These are phyloP conservation scores for Oostethus manadensis DNA, from an alignment of 2,113 vertebrate genomes.

Conservation along the genomic window DNA sequence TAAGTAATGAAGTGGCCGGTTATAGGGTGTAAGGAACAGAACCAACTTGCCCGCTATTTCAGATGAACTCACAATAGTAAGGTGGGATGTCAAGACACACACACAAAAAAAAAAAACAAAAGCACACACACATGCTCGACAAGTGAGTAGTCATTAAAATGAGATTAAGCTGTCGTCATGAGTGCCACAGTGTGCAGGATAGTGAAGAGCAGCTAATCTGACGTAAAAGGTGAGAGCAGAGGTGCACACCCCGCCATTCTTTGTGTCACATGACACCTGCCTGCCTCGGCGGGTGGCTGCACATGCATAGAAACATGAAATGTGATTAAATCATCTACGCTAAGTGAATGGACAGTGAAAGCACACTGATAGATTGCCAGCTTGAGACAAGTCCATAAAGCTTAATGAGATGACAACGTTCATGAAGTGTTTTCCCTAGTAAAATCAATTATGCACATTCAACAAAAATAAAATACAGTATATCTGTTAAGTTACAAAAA, in stretches of 20 bases:
- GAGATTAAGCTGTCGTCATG: conserved; percentile 3
- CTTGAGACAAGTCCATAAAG: background rate
- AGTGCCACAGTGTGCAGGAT: background rate
- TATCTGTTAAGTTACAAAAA: too few relatives aligned
- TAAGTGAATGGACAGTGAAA: too few relatives aligned
- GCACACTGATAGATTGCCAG: too few relatives aligned
- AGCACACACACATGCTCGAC: background rate
- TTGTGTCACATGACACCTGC: conserved; percentile 7
- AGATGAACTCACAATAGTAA: background rate
- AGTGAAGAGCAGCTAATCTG: conserved; percentile 1
- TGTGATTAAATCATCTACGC: too few relatives aligned
- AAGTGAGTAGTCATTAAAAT: conserved; percentile 7
- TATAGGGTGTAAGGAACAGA: too few relatives aligned
- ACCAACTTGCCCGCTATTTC: too few relatives aligned
- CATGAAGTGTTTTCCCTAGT: too few relatives aligned
- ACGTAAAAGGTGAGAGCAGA: conserved; percentile 8
- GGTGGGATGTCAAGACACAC: background rate
- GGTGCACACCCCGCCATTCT: conserved; percentile 4
- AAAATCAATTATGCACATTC: too few relatives aligned
- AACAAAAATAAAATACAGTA: too few relatives aligned
- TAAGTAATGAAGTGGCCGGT: too few relatives aligned
- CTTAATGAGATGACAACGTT: background rate
- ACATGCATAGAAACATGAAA: too few relatives aligned
- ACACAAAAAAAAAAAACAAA: background rate
- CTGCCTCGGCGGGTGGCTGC: background rate